phyloP scores from a whole-genome alignment of 2,113 vertebrate species.

The Vimba vimba region DNA sequence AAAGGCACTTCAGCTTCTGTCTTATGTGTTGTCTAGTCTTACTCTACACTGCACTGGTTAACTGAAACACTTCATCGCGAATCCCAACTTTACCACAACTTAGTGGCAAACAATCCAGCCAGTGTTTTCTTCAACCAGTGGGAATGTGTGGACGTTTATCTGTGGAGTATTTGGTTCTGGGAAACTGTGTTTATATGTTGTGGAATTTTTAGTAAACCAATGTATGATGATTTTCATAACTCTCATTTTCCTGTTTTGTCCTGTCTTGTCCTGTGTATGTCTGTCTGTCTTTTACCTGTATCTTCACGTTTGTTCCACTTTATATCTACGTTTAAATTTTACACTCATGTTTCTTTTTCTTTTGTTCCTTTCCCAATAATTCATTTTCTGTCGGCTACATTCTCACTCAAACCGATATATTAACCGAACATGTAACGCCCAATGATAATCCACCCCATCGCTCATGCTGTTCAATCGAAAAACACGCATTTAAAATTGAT shows the following conservation, averaged over 20 bases:
- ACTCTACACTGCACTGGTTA: constrained; percentile 52
- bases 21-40: constrained; percentile 40
- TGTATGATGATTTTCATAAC: constrained; percentile 76
- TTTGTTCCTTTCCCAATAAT: constrained; percentile 4
- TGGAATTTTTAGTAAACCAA: constrained; percentile 51
- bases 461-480: constrained; percentile 1
- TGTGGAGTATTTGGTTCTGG: constrained; percentile 45
- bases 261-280: constrained; percentile 71
- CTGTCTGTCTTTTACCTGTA: constrained; percentile 53
- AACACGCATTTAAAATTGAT: constrained; percentile 7
- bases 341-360: background rate
- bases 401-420: constrained; percentile 31
- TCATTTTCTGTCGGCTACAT: constrained; percentile 30
- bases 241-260: constrained; percentile 82
- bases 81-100: background rate
- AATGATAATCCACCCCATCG: constrained; percentile 9
- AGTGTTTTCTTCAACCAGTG: constrained; percentile 74
- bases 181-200: constrained; percentile 67
- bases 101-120: background rate
- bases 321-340: constrained; percentile 8
- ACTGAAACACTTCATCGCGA: constrained; percentile 67
- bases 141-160: constrained; percentile 42
- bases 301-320: constrained; percentile 55
- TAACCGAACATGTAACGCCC: constrained; percentile 11
- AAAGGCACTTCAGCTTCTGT: constrained; percentile 25